Base-by-base conservation (phyloP, 1,140 invertebrate species). In the Hycleus cichorii region DNA sequence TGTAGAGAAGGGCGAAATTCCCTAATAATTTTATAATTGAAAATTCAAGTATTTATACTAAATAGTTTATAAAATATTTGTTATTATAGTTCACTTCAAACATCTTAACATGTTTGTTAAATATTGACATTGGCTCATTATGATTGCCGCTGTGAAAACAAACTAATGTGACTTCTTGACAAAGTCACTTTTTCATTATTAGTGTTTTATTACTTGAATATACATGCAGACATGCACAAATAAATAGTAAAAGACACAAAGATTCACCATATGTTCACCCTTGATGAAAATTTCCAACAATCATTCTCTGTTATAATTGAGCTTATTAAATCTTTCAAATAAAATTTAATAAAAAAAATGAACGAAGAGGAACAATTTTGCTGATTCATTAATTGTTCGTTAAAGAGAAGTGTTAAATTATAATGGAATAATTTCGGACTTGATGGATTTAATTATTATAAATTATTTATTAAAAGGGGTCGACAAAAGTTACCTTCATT, bases 361-460 rank as follows among this genome's bases (percentile, higher is more conserved):
- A 32, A 32, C 0, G 32, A 7, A 32, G 32, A 5, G 32, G 32
- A 32, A 42, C 40, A 42, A 42, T 49, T 57, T 50, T 57, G 56
- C 56, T 57, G 56, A 57, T 50, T 57, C 56, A 57, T 50, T 50
- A 57, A 57, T 57, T 57, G 47, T 49, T 57, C 56, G 56, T 57
- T 57, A 50, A 50, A 57, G 56, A 57, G 40, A 44, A 57, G 56
- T 57, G 56, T 57, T 57, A 50, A 50, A 45, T 39, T 57, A 57
- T 57, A 57, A 57, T 57, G 54, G 54, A 57, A 57, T 49, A 49
- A 57, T 47, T 57, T 49, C 46, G 46, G 49, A 49, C 56, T 25
- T 49, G 49, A 55, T 55, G 47, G 56, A 50, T 39, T 50, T 57
- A 57, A 57, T 57, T 57, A 50, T 57, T 45, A 50, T 57, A 57